A percentile compares a stretch with the other conserved stretches of the same genome.
Conservation (phyloP, 1,140 invertebrate species). For the Spodoptera litura region DNA sequence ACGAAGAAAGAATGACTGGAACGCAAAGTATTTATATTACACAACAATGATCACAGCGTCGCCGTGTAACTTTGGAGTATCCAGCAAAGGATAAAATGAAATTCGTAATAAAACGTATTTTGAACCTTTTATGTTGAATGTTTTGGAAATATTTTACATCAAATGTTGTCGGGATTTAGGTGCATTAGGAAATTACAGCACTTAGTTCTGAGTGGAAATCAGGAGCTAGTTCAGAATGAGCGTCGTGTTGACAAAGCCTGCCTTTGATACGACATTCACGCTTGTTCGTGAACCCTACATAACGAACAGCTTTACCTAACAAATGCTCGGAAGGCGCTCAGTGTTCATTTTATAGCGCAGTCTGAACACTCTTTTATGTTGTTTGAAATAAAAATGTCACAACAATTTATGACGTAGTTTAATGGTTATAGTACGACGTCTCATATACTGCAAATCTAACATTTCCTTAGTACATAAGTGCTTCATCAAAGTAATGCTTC, state of each 20-base stretch:
- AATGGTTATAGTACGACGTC: not conserved
- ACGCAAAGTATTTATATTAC: not conserved
- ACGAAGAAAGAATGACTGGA: not conserved
- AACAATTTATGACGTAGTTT: not conserved
- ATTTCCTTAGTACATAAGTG: not conserved
- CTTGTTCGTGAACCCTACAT: not conserved
- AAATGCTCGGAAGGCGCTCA: not conserved
- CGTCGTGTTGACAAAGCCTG: conserved; percentile 6
- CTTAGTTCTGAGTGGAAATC: not conserved
- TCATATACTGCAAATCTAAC: not conserved
- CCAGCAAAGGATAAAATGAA: not conserved
- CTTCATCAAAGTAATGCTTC: not conserved
- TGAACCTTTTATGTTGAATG: no score
- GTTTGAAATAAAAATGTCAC: not conserved
- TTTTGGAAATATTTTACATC: not conserved
- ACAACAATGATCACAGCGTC: not conserved
- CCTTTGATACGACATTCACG: not conserved
- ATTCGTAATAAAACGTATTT: not conserved
- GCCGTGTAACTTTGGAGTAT: not conserved
- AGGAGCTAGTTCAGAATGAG: not conserved
- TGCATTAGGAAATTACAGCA: conserved; percentile 12
- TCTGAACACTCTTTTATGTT: not conserved
- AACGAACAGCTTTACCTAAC: not conserved
- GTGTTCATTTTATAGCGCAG: conserved; percentile 1
- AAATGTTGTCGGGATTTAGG: not conserved